These are phyloP conservation scores for Eubasilissa splendida DNA, from an alignment of 2,888 invertebrate species.

Conservation along the genomic window DNA sequence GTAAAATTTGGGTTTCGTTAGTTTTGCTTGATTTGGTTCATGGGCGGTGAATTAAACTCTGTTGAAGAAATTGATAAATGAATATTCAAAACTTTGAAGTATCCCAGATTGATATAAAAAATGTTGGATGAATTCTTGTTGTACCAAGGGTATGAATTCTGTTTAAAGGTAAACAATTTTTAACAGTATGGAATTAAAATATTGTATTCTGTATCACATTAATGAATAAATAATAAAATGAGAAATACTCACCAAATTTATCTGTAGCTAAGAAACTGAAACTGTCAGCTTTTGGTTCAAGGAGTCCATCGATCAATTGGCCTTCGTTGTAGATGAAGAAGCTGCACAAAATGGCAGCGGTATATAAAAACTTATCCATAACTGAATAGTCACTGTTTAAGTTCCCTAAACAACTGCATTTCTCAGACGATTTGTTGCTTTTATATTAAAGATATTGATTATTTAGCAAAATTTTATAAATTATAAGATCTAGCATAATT, in stretches of 20 bases:
- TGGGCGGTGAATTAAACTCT: too few species aligned
- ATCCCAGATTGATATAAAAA: too few species aligned
- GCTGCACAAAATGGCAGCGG: not conserved
- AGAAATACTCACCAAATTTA: not conserved
- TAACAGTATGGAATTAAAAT: too few species aligned
- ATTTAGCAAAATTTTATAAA: not conserved
- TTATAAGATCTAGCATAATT: not conserved
- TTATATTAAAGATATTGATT: slow-evolving; percentile 3
- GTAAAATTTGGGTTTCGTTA: too few species aligned
- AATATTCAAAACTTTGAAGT: too few species aligned
- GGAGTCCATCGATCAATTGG: not conserved
- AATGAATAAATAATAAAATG: too few species aligned
- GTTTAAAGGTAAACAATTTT: too few species aligned
- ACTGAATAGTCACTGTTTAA: not conserved
- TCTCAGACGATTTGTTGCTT: not conserved
- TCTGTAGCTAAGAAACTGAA: not conserved
- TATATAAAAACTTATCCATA: slow-evolving; percentile 3
- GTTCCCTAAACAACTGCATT: not conserved
- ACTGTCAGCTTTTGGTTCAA: not conserved
- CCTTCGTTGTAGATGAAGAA: slow-evolving; percentile 4
- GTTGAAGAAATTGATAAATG: too few species aligned
- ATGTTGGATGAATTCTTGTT: too few species aligned
- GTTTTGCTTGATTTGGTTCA: too few species aligned
- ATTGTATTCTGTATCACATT: too few species aligned
- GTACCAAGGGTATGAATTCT: too few species aligned